Evolutionary conservation across 2,113 vertebrate genomes (phyloP), one percentile per base, ranked within the genome.

Genomic region (Rana temporaria): DNA sequence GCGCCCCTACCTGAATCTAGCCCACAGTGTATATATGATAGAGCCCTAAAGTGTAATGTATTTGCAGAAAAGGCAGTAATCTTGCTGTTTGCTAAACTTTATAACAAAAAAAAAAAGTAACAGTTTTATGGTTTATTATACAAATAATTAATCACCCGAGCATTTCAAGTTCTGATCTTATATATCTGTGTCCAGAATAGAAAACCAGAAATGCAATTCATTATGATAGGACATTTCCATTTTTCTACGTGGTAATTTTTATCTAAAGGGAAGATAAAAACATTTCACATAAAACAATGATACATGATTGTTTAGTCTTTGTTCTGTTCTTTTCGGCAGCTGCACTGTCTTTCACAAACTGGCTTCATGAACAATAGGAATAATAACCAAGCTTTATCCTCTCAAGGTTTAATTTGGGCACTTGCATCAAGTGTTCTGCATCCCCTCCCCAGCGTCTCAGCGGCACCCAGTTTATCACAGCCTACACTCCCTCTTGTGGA

Each of bases 401-500:
- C 17, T 63, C 22, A 64, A 24, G 79, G 38, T 64, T 55, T 72
- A 71, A 81, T 81, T 81, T 81, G 56, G 68, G 57, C 38, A 72
- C 38, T 55, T 72, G 79, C 79, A 70, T 68, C 14, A 34, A 56
- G 66, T 80, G 65, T 80, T 80, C 66, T 26, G 30, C 20, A 48
- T 34, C 57, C 59, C 79, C 79, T 72, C 57, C 56, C 20, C 9
- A 11, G 4, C 26, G 34, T 73, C 59, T 66, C 57, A 72, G 69
- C 60, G 38, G 69, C 20, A 20, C 79, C 42, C 59, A 22, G 79
- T 65, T 73, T 81, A 73, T 72, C 69, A 34, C 79, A 73, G 79
- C 78, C 66, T 70, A 56, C 26, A 22, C 38, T 72, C 77, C 68
- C 79, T 72, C 68, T 81, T 48, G 69, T 81, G 69, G 69, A 48